A percentile compares a stretch with the other conserved stretches of the same genome.
phyloP scores from a whole-genome alignment of 2,113 vertebrate species.

The Rhea americana region DNA sequence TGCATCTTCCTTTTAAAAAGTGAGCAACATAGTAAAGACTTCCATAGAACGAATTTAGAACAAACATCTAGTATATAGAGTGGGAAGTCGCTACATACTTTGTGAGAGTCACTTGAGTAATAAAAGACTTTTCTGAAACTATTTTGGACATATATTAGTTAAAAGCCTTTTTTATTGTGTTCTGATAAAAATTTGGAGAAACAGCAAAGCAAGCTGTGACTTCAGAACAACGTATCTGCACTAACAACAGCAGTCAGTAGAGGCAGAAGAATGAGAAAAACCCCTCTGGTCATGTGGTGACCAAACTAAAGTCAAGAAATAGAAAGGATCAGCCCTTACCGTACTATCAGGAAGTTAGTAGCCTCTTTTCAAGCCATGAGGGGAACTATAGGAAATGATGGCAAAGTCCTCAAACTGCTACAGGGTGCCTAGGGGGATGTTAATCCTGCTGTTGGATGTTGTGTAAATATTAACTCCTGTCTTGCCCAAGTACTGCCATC shows the following conservation, averaged over 20 bases:
- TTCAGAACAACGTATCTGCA: neutral
- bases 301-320: neutral
- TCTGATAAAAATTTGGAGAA: neutral
- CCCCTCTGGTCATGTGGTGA: neutral
- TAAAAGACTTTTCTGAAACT: neutral
- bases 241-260: neutral
- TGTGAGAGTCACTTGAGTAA: neutral
- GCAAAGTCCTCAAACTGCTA: neutral
- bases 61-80: neutral
- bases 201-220: neutral
- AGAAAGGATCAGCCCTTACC: neutral
- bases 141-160: neutral
- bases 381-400: neutral
- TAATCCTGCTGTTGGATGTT: neutral
- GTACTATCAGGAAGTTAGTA: neutral
- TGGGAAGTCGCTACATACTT: neutral
- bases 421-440: fast-evolving
- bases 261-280: neutral
- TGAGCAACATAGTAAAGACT: neutral
- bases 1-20: neutral
- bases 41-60: neutral
- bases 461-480: neutral
- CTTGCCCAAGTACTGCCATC: neutral
- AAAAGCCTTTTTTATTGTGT: neutral
- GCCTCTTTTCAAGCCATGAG: neutral